Evolutionary conservation across 1,140 invertebrate genomes (phyloP).

Genomic region (Drosophila sproati): DNA sequence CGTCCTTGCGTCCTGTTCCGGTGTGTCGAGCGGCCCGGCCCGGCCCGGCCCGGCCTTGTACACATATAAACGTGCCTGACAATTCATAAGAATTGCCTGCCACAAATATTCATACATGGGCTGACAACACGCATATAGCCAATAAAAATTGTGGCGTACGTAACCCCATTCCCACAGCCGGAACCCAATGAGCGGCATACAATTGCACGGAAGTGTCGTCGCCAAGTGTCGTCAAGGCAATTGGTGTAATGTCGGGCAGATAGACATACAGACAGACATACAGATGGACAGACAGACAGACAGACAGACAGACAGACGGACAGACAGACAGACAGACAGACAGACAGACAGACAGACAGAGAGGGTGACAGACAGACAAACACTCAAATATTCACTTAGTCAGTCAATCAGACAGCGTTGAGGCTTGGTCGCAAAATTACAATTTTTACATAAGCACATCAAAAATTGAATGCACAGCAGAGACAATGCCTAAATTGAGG

Average conservation of each 20-base stretch:
- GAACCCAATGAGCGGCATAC: constrained; percentile 67
- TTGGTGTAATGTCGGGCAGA: constrained; percentile 55
- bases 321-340: constrained; percentile 18
- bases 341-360: constrained; percentile 3
- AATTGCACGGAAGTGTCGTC: constrained; percentile 80
- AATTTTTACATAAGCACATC: constrained; percentile 16
- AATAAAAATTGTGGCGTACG: constrained; percentile 62
- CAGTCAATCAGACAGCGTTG: constrained; percentile 27
- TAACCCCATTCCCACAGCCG: constrained; percentile 34
- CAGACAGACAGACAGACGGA: constrained; percentile 17
- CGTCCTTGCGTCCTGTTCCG: constrained; percentile 65
- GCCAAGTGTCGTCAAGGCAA: constrained; percentile 77
- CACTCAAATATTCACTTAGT: constrained; percentile 47
- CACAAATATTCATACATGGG: constrained; percentile 80
- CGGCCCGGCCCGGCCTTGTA: constrained; percentile 3
- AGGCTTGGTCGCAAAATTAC: constrained; percentile 23
- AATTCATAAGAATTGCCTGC: constrained; percentile 81
- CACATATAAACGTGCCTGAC: constrained; percentile 59
- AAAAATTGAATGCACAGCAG: constrained; percentile 20
- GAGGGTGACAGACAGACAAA: constrained; percentile 4
- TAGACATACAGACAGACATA: constrained; percentile 41
- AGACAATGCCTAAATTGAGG: constrained; percentile 4
- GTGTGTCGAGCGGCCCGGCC: constrained; percentile 25
- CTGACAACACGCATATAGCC: constrained; percentile 77
- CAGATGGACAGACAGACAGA: constrained; percentile 35